Base-by-base conservation (phyloP, 1,140 invertebrate genomes). In the Panagrolaimus sp. region DNA sequence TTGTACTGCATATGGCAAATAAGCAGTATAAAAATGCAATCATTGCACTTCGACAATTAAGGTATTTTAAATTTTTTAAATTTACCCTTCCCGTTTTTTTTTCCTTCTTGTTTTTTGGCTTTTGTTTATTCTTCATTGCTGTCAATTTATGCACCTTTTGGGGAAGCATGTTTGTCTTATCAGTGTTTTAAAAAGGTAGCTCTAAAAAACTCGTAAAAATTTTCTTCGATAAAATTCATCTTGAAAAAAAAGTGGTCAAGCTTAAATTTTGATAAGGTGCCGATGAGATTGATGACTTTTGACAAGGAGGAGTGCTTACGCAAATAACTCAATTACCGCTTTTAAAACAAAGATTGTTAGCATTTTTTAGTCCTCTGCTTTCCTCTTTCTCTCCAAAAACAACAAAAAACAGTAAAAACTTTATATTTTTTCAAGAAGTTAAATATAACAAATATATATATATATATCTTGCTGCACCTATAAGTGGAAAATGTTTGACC, bases 1-100 rank as follows among this genome's bases (percentile, higher is more conserved):
- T 82, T 9, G 69, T 83, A 9, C 74, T 82, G 1, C 76, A 83
- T 10, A 43, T 82, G 48, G 74, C 79, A n/a, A 83, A 82, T 67
- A 82, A 79, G 63, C 69, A 83, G 47, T 79, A 78, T 69, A 69
- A 67, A 65, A 76, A 73, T 58, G 79, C 79, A 28, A 65, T 83
- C 10, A 68, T 55, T 43, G 74, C 71, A 43, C 58, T 80, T n/a
- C 43, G 71, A 24, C 74, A 79, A 63, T 68, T 83, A 46, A 69
- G 78, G 78, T 80, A 58, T 45, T 67, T 52, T 24, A n/a, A 32
- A 28, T 12, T 26, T 26, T 43, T n/a, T 21, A 58, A 21, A 12
- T 17, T 58, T 21, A 28, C 10, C 52, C 12, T 26, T 58, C 52
- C 21, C 28, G 15, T 58, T 21, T 12, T n/a, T 21, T 58, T 58